Evolutionary conservation across 2,888 invertebrate species (phyloP).

Genomic region (Drosophila suboccidentalis): DNA sequence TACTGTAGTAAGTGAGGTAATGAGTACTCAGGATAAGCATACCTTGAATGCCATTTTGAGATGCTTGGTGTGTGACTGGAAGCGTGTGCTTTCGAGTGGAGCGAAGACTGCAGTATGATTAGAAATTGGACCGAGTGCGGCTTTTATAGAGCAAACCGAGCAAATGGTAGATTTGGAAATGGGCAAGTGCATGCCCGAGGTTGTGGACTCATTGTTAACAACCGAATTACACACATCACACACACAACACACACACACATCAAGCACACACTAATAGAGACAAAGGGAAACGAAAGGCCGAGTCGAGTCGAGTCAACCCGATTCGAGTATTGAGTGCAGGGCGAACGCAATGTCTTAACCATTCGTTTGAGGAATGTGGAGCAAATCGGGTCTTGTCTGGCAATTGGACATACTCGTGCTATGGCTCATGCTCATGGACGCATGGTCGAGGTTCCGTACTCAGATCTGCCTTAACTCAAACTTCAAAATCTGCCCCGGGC

Average conservation of each 20-base stretch:
- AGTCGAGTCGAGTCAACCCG: constrained; percentile 16
- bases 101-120: constrained; percentile 64
- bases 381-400: constrained; percentile 69
- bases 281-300: constrained; percentile 53
- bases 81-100: constrained; percentile 49
- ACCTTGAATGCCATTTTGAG: constrained; percentile 82
- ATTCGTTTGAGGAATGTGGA: constrained; percentile 70
- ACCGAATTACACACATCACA: constrained; percentile 36
- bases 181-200: constrained; percentile 57
- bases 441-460: constrained; percentile 56
- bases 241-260: constrained; percentile 11
- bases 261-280: constrained; percentile 14
- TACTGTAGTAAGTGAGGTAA: background rate
- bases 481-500: constrained; percentile 37
- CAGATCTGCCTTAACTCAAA: constrained; percentile 38
- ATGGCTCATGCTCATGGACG: constrained; percentile 49
- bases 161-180: constrained; percentile 12
- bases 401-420: constrained; percentile 68
- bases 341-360: constrained; percentile 47
- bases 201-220: constrained; percentile 44
- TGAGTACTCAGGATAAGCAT: constrained; percentile 3
- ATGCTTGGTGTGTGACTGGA: constrained; percentile 44
- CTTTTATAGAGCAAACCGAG: constrained; percentile 61
- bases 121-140: constrained; percentile 39
- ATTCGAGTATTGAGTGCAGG: constrained; percentile 31